Base-by-base conservation (phyloP, 2,113 vertebrate species). In the Buteo buteo region DNA sequence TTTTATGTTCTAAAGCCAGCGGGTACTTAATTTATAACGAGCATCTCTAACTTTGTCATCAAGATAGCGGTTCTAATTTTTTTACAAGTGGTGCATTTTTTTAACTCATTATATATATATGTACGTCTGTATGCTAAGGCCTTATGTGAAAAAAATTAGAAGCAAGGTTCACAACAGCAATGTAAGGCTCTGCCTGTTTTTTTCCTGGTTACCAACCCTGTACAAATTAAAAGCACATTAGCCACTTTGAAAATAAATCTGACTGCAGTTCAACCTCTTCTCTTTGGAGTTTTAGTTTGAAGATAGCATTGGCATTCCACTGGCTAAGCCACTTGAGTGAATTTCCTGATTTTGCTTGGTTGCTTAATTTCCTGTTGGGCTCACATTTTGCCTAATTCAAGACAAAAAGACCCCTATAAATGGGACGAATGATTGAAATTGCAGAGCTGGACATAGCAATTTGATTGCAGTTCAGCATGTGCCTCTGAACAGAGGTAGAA, bases 301-400 rank as follows among this genome's bases (percentile, higher is more conserved):
- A 95, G 96, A 97, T 94, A 94, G 93, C 86, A 72, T 65, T 86
- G 93, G 65, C 87, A 95, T 97, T 96, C 90, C 94, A 74, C 66
- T 59, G 88, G 47, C 85, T 96, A 86, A 96, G 83, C 73, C 95
- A 91, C 90, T 96, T 93, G 93, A 97, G 95, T 95, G 93, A 96
- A 96, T 97, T 97, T 97, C 97, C 97, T 96, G 95, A 92, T 95
- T 97, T 95, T 94, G 73, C 95, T 96, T 92, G 67, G 82, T 93
- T 93, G 89, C 95, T 95, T 97, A 88, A 97, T 97, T 97, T 97
- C 96, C 97, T 96, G 93, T 97, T 96, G 88, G 96, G 92, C 89
- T 97, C 93, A 94, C 87, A 65, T 97, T 94, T 96, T 96, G 92
- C 92, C 59, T 97, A 94, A 96, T 96, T 97, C 90, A 94, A 95